phyloP scores from a whole-genome alignment of 1,140 invertebrate genomes.

The Drosophila miranda region DNA sequence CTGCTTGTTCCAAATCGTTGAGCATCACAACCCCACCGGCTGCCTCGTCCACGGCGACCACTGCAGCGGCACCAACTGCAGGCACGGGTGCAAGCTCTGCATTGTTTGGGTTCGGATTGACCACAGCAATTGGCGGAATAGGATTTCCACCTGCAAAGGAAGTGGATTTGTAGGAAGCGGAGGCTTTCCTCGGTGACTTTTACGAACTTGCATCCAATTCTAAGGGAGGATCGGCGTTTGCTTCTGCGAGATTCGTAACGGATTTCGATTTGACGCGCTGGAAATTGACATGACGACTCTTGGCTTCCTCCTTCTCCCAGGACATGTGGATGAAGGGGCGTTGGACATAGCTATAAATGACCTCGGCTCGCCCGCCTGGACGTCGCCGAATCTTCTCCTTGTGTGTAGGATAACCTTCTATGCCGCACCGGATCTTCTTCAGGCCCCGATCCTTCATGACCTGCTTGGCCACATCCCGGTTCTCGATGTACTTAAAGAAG shows the following conservation, averaged over 20 bases:
- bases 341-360: conserved; percentile 99
- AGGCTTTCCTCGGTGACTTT: not conserved
- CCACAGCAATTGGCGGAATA: conserved; percentile 76
- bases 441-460: conserved; percentile 98
- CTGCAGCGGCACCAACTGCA: conserved; percentile 43
- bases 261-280: conserved; percentile 97
- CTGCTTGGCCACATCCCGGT: conserved; percentile 99
- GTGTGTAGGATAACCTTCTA: conserved; percentile 99
- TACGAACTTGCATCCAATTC: conserved; percentile 85
- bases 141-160: conserved; percentile 83
- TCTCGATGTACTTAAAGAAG: conserved; percentile 99
- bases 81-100: conserved; percentile 40
- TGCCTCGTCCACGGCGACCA: conserved; percentile 74
- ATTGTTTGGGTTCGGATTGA: conserved; percentile 63
- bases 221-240: conserved; percentile 92
- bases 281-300: conserved; percentile 99
- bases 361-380: conserved; percentile 95
- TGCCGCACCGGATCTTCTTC: conserved; percentile 99
- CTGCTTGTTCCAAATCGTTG: conserved; percentile 68
- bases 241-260: conserved; percentile 95
- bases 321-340: conserved; percentile 99
- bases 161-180: not conserved
- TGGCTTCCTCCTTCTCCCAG: conserved; percentile 99
- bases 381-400: conserved; percentile 98
- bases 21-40: conserved; percentile 67